These are phyloP conservation scores for Gymnodraco acuticeps DNA, from an alignment of 2,797 vertebrate genomes.

Conservation along the genomic window DNA sequence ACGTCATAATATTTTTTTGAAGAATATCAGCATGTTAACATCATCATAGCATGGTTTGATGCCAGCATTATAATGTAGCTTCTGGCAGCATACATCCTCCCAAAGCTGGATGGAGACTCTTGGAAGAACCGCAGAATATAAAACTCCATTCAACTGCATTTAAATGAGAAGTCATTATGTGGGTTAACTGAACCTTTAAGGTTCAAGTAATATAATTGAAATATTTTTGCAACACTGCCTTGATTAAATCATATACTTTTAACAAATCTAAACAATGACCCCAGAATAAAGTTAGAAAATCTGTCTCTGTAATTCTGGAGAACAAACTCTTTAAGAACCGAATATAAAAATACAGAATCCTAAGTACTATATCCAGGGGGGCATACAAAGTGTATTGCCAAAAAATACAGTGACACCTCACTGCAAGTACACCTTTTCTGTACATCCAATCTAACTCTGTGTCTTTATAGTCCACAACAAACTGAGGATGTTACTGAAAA, in stretches of 20 bases:
- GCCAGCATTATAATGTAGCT: background rate
- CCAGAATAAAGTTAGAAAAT: background rate
- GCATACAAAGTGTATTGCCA: background rate
- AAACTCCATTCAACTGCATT: background rate
- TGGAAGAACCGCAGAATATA: background rate
- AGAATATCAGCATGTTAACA: too few relatives aligned
- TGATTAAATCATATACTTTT: background rate
- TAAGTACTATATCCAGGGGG: background rate
- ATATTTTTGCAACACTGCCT: background rate
- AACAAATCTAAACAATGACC: background rate
- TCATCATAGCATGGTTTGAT: background rate
- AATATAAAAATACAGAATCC: background rate
- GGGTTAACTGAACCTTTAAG: background rate
- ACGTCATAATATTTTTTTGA: background rate
- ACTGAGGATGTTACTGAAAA: background rate
- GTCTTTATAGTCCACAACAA: background rate
- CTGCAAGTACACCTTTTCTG: background rate
- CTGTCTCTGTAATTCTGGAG: background rate
- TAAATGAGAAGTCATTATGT: background rate
- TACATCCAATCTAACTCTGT: constrained; percentile 3
- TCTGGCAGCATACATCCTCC: background rate
- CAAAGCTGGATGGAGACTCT: background rate
- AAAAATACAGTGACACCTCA: background rate
- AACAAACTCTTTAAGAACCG: background rate
- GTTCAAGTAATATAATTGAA: background rate